A percentile compares a stretch with the other conserved stretches of the same genome.
Evolutionary conservation across 1,140 invertebrate species (phyloP).

Genomic region (Dolichoris vasculosae): DNA sequence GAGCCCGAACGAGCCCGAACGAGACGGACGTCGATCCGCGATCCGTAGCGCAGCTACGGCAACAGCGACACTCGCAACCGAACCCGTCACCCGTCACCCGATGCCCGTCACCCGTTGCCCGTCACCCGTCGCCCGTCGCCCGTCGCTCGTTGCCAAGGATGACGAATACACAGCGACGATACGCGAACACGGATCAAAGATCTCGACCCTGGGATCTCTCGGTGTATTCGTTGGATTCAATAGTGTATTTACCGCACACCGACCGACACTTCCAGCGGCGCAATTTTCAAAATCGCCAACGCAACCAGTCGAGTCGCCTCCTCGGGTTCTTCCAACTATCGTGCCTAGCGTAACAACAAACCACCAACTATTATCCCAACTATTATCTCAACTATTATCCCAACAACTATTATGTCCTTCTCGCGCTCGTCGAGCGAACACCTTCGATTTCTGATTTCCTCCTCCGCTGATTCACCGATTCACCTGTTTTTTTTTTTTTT

Average conservation of each 20-base stretch:
- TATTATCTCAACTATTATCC: too few relatives aligned
- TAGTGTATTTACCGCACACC: not conserved
- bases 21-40: not conserved
- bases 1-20: constrained; percentile 10
- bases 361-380: too few relatives aligned
- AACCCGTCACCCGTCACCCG: not conserved
- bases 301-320: too few relatives aligned
- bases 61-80: not conserved
- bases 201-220: too few relatives aligned
- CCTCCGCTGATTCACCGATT: too few relatives aligned
- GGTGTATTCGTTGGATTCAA: too few relatives aligned
- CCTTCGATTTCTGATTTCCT: too few relatives aligned
- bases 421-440: too few relatives aligned
- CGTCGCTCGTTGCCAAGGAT: constrained; percentile 43
- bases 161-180: constrained; percentile 31
- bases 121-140: constrained; percentile 35
- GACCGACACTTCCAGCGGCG: not conserved
- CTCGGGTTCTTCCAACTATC: too few relatives aligned
- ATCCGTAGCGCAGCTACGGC: constrained; percentile 35
- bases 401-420: too few relatives aligned
- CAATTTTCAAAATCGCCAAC: constrained; percentile 1
- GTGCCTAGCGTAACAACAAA: too few relatives aligned
- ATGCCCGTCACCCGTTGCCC: constrained; percentile 39
- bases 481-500: too few relatives aligned
- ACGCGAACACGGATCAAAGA: not conserved